Base-by-base conservation (phyloP, 37 sponge, comb jelly and placozoan species). In the Dysidea cf. avara region DNA sequence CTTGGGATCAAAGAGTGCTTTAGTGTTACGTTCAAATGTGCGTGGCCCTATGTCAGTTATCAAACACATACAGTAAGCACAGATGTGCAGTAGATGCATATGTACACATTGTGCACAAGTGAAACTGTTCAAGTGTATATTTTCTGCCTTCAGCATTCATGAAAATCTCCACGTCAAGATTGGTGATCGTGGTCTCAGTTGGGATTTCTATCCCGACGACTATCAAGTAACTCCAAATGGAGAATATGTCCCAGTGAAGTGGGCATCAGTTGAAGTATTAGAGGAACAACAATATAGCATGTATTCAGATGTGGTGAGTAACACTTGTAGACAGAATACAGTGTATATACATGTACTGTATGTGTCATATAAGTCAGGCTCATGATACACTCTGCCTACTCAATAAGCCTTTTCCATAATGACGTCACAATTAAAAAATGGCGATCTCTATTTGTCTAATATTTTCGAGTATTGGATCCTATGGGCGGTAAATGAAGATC, bases 191-290 rank as follows among this genome's bases (percentile, higher is more conserved):
- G 93, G 85, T 1, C 62, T 92, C 35, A 75, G 85, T 46, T 86
- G 89, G 86, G 93, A 92, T 74, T 77, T 92, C 47, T 83, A 67
- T 66, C 81, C 93, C 18, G 85, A 87, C 50, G 93, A 92, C 24
- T 92, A 92, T 53, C 36, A 63, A 36, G 4, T 30, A 24, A 40
- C 26, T 38, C 39, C 76, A 1, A 78, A 78, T 52, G 81, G 77
- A 24, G 89, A 80, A 39, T 80, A 75, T 74, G 43, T 74, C 64
- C 81, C 93, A 24, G 72, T 84, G 33, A 87, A 77, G 74, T 92
- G 93, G 93, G 74, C 67, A 61, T 57, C 93, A 30, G 86, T 81
- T 2, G 93, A 92, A 67, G 81, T 80, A 2, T 71, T 92, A 29
- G 39, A 39, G 0, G 88, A 86, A 11, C 71, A 69, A 40, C 25